Evolutionary conservation across 2,888 invertebrate genomes (phyloP).

Genomic region (Epistrophella euchroma): DNA sequence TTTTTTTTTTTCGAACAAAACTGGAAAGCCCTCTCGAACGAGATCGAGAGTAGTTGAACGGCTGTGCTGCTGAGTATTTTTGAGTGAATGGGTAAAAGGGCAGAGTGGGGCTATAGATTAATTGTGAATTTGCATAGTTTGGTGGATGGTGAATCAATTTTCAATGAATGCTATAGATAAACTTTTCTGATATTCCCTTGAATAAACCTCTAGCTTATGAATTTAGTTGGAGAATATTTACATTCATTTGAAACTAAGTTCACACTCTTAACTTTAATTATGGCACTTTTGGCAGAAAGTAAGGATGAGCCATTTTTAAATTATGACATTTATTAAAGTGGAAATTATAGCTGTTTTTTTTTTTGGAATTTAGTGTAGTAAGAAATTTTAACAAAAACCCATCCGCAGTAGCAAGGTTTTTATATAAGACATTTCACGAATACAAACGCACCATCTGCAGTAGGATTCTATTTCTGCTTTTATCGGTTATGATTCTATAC

Average conservation of each 20-base stretch:
- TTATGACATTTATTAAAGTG: not conserved
- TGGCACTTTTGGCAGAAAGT: not conserved
- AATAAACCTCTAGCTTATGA: conserved; percentile 1
- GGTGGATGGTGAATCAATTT: conserved; percentile 45
- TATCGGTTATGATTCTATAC: too few species aligned
- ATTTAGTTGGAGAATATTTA: conserved; percentile 1
- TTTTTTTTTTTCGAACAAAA: conserved; percentile 30
- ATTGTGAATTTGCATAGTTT: conserved; percentile 62
- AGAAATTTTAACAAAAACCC: too few species aligned
- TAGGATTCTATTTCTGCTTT: too few species aligned
- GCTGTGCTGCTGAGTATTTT: conserved; percentile 51
- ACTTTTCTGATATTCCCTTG: conserved; percentile 4
- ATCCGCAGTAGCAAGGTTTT: too few species aligned
- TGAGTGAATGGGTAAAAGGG: conserved; percentile 30
- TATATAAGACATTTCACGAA: too few species aligned
- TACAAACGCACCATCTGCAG: too few species aligned
- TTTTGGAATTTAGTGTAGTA: too few species aligned
- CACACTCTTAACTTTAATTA: conserved; percentile 1
- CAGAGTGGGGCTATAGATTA: conserved; percentile 46
- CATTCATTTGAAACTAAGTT: conserved; percentile 3
- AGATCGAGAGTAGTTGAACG: conserved; percentile 43
- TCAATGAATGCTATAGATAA: conserved; percentile 21
- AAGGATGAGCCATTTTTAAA: not conserved
- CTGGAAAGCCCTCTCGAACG: conserved; percentile 40
- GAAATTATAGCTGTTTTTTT: too few species aligned